phyloP scores from a whole-genome alignment of 2,797 vertebrate genomes.

The Pelodytes ibericus region DNA sequence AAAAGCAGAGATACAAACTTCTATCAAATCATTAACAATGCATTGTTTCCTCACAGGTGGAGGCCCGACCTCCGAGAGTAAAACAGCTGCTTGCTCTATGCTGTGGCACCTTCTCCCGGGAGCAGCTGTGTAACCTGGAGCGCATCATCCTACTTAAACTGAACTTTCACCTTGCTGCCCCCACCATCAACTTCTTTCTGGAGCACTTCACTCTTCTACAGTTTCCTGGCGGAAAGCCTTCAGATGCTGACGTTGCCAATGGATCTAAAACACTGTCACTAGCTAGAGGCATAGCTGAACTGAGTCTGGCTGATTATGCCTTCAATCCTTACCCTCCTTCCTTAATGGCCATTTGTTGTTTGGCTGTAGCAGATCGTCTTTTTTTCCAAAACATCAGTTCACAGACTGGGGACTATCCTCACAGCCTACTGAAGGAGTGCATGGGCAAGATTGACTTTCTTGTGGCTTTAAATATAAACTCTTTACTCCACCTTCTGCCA shows the following conservation, averaged over 20 bases:
- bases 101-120: conserved; percentile 81
- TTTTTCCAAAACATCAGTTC: conserved; percentile 63
- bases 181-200: conserved; percentile 89
- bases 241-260: conserved; percentile 45
- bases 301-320: conserved; percentile 90
- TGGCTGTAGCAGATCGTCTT: conserved; percentile 78
- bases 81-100: conserved; percentile 87
- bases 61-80: conserved; percentile 83
- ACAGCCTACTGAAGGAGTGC: conserved; percentile 74
- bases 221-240: conserved; percentile 47
- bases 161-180: conserved; percentile 79
- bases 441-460: conserved; percentile 80
- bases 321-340: conserved; percentile 86
- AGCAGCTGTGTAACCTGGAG: conserved; percentile 92
- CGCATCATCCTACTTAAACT: conserved; percentile 86
- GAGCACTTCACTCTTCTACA: conserved; percentile 78
- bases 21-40: too few relatives aligned
- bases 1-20: too few relatives aligned
- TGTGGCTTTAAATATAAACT: conserved; percentile 80
- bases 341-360: conserved; percentile 80
- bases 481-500: conserved; percentile 69
- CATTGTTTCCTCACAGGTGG: conserved; percentile 79
- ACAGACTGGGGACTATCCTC: conserved; percentile 62
- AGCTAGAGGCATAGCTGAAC: conserved; percentile 79
- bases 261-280: conserved; percentile 68